Conservation (phyloP, 2,113 vertebrate genomes). For the Malaclemys terrapin region DNA sequence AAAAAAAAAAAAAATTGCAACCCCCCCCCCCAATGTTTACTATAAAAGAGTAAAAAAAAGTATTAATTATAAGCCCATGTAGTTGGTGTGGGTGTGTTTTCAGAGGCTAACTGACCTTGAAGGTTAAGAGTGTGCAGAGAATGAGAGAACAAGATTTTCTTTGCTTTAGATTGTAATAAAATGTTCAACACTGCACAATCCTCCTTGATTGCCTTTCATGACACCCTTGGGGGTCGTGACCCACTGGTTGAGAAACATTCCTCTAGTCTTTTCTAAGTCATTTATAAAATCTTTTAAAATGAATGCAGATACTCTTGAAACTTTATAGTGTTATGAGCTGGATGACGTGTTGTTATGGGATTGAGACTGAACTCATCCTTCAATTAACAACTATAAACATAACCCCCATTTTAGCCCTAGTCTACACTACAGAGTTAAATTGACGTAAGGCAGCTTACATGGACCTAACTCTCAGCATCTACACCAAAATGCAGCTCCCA, state of each 20-base stretch:
- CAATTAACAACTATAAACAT: neutral
- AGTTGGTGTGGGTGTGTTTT: neutral
- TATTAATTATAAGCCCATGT: too few species aligned
- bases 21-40: neutral
- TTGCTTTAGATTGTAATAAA: neutral
- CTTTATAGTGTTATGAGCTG: neutral
- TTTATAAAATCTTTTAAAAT: neutral
- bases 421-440: neutral
- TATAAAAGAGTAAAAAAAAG: neutral
- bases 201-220: neutral
- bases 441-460: neutral
- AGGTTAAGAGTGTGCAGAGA: neutral
- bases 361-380: neutral
- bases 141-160: neutral
- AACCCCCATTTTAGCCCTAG: neutral
- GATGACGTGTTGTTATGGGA: neutral
- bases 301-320: neutral
- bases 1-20: neutral
- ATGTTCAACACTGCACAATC: neutral
- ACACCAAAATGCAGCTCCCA: neutral
- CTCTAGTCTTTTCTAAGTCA: neutral
- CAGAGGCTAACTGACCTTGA: neutral
- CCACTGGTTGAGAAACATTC: neutral
- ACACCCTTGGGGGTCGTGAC: neutral
- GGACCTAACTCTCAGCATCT: neutral